These are phyloP conservation scores for Albula glossodonta DNA, from an alignment of 2,113 vertebrate species.

Conservation along the genomic window DNA sequence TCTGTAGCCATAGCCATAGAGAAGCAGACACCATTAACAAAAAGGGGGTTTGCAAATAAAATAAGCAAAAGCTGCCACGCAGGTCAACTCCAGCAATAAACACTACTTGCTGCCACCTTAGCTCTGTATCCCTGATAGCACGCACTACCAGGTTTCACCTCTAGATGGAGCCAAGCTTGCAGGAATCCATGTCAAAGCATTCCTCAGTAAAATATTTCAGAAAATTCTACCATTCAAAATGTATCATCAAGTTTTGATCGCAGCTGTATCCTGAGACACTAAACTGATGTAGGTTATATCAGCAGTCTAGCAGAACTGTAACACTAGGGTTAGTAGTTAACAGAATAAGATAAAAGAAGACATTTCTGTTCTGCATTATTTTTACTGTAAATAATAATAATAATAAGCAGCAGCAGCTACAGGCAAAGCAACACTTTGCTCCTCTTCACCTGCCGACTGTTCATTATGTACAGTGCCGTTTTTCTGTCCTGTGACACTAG, in stretches of 20 bases:
- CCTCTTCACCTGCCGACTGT: constrained; percentile 46
- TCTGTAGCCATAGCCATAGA: constrained; percentile 35
- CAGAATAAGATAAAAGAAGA: too few species aligned
- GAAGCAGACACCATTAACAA: background rate
- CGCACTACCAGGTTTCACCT: background rate
- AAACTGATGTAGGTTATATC: too few species aligned
- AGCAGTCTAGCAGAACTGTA: too few species aligned
- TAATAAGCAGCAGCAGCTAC: background rate
- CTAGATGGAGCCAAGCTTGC: background rate
- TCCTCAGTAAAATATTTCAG: too few species aligned
- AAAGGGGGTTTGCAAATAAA: background rate
- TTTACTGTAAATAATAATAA: background rate
- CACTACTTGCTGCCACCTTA: background rate
- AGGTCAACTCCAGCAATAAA: background rate
- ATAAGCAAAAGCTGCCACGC: background rate
- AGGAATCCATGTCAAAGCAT: background rate
- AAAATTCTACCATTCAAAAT: too few species aligned
- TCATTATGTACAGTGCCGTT: constrained; percentile 41
- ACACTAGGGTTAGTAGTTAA: too few species aligned
- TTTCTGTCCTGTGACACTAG: constrained; percentile 44
- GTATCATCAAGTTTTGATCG: too few species aligned
- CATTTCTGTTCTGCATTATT: too few species aligned
- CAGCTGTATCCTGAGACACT: too few species aligned
- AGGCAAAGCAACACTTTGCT: constrained; percentile 21
- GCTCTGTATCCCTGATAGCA: background rate